phyloP scores from a whole-genome alignment of 2,113 vertebrate genomes.

The Brevimyrus niger region DNA sequence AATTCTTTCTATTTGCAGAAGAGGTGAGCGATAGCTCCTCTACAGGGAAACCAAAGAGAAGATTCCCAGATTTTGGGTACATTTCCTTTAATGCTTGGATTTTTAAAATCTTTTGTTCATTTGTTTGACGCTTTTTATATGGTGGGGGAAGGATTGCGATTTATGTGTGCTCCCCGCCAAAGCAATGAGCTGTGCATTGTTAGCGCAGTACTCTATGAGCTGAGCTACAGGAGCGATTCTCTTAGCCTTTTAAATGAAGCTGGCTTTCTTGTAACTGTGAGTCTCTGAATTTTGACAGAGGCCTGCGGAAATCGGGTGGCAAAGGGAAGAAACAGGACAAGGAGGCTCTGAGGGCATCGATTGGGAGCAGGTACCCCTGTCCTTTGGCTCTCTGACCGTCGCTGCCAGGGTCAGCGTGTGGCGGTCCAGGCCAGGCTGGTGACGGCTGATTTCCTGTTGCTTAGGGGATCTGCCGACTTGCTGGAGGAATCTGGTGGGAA shows the following conservation, averaged over 20 bases:
- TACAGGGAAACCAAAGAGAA: slow-evolving; percentile 71
- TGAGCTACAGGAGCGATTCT: neutral
- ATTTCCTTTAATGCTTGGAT: slow-evolving; percentile 11
- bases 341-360: slow-evolving; percentile 68
- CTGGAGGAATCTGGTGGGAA: slow-evolving; percentile 75
- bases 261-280: neutral
- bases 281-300: slow-evolving; percentile 51
- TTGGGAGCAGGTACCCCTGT: slow-evolving; percentile 77
- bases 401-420: neutral
- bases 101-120: neutral
- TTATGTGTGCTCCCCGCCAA: neutral
- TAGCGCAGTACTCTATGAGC: neutral
- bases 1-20: slow-evolving; percentile 49
- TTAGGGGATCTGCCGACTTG: slow-evolving; percentile 77
- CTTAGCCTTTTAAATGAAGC: neutral
- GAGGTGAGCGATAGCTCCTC: slow-evolving; percentile 63
- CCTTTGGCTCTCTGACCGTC: neutral
- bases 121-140: neutral
- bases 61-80: slow-evolving; percentile 89
- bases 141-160: neutral
- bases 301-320: slow-evolving; percentile 81
- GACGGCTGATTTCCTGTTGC: neutral
- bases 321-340: slow-evolving; percentile 85
- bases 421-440: neutral
- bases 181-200: neutral